phyloP scores from a whole-genome alignment of 2,797 vertebrate species.

The Catamblyrhynchus diadema region DNA sequence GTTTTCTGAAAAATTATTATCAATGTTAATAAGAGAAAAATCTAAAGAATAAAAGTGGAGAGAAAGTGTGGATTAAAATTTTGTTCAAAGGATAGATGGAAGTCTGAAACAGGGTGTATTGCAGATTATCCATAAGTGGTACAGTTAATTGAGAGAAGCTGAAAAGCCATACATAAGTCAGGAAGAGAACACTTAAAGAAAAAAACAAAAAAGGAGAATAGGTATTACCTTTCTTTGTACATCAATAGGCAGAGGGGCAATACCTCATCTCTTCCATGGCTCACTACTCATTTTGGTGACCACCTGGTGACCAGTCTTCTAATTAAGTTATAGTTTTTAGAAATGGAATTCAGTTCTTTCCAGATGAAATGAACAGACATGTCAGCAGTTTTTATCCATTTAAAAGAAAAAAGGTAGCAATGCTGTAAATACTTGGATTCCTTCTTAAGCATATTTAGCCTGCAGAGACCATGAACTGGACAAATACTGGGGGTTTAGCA shows the following conservation, averaged over 20 bases:
- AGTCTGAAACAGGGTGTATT: not conserved
- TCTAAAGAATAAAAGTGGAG: not conserved
- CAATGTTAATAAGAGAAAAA: not conserved
- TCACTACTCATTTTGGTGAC: not conserved
- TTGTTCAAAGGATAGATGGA: not conserved
- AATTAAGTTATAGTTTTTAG: not conserved
- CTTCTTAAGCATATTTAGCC: not conserved
- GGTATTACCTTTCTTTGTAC: fast-evolving
- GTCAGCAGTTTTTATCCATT: not conserved
- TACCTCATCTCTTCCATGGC: not conserved
- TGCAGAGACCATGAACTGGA: not conserved
- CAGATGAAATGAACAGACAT: not conserved
- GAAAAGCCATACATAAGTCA: not conserved
- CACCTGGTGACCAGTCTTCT: not conserved
- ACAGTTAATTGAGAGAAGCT: not conserved
- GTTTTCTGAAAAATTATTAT: not conserved
- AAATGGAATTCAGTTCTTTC: fast-evolving
- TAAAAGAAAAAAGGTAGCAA: not conserved
- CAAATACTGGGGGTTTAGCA: not conserved
- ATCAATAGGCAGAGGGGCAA: not conserved
- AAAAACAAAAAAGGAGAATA: not conserved
- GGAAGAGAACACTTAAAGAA: not conserved
- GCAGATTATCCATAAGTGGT: not conserved
- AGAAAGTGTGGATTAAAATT: not conserved
- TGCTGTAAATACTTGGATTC: not conserved